Conservation (phyloP, 2,113 vertebrate species). For the Strigops habroptila region DNA sequence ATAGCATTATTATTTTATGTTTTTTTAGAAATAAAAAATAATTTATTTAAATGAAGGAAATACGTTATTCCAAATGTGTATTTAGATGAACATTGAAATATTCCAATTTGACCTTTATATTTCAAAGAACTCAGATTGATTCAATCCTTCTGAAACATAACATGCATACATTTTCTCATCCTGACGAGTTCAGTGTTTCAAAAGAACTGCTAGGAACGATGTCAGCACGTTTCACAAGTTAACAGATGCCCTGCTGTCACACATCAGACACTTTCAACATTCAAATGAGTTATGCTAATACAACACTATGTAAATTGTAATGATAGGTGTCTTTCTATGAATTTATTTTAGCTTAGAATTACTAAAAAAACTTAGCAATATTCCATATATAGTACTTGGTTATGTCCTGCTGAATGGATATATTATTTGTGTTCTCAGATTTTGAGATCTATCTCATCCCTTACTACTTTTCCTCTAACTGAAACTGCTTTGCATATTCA, state of each 20-base stretch:
- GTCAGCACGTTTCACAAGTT: neutral
- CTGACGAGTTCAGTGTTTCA: neutral
- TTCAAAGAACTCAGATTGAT: neutral
- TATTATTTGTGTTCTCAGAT: neutral
- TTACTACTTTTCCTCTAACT: neutral
- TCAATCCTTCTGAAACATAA: neutral
- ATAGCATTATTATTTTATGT: neutral
- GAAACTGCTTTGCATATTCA: neutral
- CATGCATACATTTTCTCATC: neutral
- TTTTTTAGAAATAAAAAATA: neutral
- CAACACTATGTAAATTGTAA: neutral
- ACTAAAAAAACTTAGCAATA: neutral
- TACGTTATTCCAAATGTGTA: neutral
- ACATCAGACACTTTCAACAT: neutral
- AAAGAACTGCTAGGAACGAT: neutral
- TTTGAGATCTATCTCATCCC: neutral
- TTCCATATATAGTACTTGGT: neutral
- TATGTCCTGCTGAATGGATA: neutral
- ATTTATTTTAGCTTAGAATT: neutral
- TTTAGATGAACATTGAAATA: neutral
- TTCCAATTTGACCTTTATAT: neutral
- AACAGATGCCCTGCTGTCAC: neutral
- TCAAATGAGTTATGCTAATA: neutral
- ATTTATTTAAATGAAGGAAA: slow-evolving; percentile 5
- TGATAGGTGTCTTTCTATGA: neutral